Base-by-base conservation (phyloP, 2,888 invertebrate species). In the Lithodes maja region DNA sequence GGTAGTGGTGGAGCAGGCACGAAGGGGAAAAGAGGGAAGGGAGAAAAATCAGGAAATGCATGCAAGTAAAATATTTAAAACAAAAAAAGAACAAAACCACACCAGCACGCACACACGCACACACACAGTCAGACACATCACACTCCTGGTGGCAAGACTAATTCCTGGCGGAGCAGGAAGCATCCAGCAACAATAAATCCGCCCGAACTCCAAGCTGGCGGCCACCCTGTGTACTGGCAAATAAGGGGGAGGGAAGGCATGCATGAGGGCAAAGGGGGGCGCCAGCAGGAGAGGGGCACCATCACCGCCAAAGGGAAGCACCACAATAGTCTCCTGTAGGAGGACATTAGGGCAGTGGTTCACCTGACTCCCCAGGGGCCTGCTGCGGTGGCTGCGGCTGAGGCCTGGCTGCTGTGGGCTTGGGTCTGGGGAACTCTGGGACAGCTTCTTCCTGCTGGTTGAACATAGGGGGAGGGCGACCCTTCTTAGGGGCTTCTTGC, bases 1-100 rank as follows among this genome's bases (percentile, higher is more conserved):
- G 83, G 75, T 83, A 55, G 74, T 83, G 79, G 78, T 78, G 85
- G 75, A 75, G 86, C 86, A 86, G 86, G 83, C 86, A 83, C 79
- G 55, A 68, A 83, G 61, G 86, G 79, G 79, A 83, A 77, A 49
- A 82, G 83, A 86, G 82, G 81, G 79, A 86, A 91, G 82, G 81
- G 77, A 86, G 83, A 85, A 81, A 71, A 80, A 86, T 90, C 85
- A 88, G 82, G 91, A 77, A 53, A 75, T n/a, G 84, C 86, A 86
- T 86, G 86, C 90, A 79, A 33, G 69, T 33, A 77, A 80, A 82
- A 68, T 53, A 77, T 55, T 55, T 49, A 54, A 55, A 50, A 49
- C 53, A 78, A 77, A 12, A 85, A 12, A 49, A 69, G 3, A 79
- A 50, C 78, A 68, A 79, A 82, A 82, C n/a, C 61, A 86, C 68